Conservation (phyloP, 2,113 vertebrate species). For the Sitta europaea region DNA sequence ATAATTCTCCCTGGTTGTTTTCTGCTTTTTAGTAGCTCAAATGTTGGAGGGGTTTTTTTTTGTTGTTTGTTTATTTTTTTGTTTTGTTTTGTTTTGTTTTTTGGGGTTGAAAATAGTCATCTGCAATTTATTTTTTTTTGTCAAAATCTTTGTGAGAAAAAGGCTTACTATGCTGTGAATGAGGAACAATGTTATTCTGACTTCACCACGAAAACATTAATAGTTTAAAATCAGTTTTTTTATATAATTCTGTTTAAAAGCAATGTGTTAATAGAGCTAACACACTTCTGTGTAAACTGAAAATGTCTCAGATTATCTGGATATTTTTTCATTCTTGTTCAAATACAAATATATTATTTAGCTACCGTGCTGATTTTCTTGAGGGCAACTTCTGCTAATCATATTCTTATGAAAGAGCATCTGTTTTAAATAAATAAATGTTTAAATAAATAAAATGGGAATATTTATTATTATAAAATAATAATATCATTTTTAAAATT, state of each 20-base stretch:
- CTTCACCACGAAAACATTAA: not conserved
- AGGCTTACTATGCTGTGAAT: not conserved
- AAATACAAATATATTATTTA: not conserved
- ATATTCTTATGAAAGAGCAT: not conserved
- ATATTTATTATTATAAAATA: no score
- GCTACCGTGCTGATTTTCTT: not conserved
- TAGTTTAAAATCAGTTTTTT: not conserved
- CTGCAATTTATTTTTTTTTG: not conserved
- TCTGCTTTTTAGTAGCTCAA: not conserved
- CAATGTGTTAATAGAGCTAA: not conserved
- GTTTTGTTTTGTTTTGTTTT: not conserved
- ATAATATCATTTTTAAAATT: no score
- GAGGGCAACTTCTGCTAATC: not conserved
- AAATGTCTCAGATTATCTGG: not conserved
- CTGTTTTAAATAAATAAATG: no score
- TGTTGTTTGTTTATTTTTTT: not conserved
- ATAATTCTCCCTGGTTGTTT: conserved; percentile 22
- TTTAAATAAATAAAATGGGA: no score
- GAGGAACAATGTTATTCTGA: not conserved
- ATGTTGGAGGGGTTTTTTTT: not conserved
- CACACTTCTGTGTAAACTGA: not conserved
- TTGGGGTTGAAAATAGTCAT: not conserved
- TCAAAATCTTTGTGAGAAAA: not conserved
- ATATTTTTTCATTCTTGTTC: not conserved
- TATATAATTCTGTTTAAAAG: not conserved